Evolutionary conservation across 1,140 invertebrate genomes (phyloP).

Genomic region (Andricus grossulariae): DNA sequence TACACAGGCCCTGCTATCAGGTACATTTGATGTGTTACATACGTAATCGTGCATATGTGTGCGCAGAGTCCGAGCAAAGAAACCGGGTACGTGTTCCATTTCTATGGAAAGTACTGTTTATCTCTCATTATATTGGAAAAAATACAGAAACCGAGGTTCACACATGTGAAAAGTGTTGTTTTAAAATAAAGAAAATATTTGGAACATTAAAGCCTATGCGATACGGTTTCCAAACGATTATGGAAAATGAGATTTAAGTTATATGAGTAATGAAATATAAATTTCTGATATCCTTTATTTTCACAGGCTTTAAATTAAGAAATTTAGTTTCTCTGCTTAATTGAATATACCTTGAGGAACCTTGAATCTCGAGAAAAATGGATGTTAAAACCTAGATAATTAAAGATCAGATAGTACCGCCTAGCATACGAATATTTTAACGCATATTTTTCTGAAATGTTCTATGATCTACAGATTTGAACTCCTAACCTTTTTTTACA

Average conservation of each 20-base stretch:
- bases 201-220: neutral
- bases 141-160: neutral
- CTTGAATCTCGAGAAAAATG: neutral
- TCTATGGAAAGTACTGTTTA: neutral
- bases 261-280: neutral
- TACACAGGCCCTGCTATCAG: neutral
- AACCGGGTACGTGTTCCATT: neutral
- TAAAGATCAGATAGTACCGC: too few relatives aligned
- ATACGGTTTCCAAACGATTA: neutral
- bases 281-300: neutral
- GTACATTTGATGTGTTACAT: slow-evolving; percentile 11
- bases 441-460: too few relatives aligned
- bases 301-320: neutral
- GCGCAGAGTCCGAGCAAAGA: neutral
- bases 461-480: too few relatives aligned
- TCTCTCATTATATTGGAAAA: neutral
- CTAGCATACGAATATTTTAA: too few relatives aligned
- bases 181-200: neutral
- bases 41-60: neutral
- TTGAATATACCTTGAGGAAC: neutral
- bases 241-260: neutral
- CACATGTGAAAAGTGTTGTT: neutral
- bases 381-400: neutral
- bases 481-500: too few relatives aligned
- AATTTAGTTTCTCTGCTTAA: neutral